Conservation (phyloP, 1,140 invertebrate genomes). For the Epicauta chinensis region DNA sequence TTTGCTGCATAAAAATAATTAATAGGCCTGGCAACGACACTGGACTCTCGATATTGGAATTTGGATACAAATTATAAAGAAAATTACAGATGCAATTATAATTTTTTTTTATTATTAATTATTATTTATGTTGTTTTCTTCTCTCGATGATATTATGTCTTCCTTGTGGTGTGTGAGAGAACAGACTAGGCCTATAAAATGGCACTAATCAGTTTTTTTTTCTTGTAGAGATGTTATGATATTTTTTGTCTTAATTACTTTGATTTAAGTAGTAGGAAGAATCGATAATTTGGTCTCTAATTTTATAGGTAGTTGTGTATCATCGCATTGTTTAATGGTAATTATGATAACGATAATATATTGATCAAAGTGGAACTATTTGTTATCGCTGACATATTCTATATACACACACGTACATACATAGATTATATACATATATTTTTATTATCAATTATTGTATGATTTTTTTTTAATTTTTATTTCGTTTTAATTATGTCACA, state of each 20-base stretch:
- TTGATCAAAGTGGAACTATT: too few relatives aligned
- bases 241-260: conserved; percentile 1
- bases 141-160: conserved; percentile 31
- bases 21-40: conserved; percentile 43
- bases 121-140: too few relatives aligned
- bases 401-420: not conserved
- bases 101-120: conserved; percentile 14
- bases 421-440: not conserved
- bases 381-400: not conserved
- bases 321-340: not conserved
- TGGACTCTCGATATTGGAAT: conserved; percentile 40
- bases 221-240: conserved; percentile 40
- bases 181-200: conserved; percentile 32
- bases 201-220: conserved; percentile 31
- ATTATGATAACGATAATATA: too few relatives aligned
- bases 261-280: not conserved
- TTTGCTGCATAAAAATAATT: conserved; percentile 41
- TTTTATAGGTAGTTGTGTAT: not conserved
- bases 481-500: conserved; percentile 29
- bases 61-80: conserved; percentile 23
- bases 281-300: not conserved
- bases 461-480: conserved; percentile 2
- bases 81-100: conserved; percentile 28
- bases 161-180: conserved; percentile 19
- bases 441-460: not conserved